A percentile compares a stretch with the other conserved stretches of the same genome.
Conservation (phyloP, 2,888 invertebrate species). For the Neuroscelio doddi region DNA sequence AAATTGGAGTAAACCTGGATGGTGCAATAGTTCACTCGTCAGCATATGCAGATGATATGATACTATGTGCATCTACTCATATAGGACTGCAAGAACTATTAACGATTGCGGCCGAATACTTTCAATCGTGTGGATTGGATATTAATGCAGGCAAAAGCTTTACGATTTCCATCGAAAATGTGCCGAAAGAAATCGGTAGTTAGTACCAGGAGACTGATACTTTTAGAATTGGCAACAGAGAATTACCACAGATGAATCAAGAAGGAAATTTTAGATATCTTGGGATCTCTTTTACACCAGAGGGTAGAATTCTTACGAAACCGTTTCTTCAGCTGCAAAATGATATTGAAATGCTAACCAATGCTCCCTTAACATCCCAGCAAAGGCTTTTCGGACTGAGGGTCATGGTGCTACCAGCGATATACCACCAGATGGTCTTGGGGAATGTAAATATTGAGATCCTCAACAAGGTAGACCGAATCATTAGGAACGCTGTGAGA, state of each 20-base stretch:
- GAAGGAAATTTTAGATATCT: conserved; percentile 24
- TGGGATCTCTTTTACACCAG: conserved; percentile 17
- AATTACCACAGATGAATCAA: conserved; percentile 12
- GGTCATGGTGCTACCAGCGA: conserved; percentile 18
- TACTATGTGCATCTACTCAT: conserved; percentile 1
- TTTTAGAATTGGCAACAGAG: no score
- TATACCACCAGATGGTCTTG: conserved; percentile 61
- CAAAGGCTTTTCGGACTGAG: conserved; percentile 39
- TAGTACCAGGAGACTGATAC: no score
- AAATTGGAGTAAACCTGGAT: not conserved
- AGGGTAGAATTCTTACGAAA: not conserved
- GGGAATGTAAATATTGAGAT: conserved; percentile 49
- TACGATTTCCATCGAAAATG: conserved; percentile 10
- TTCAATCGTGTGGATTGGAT: conserved; percentile 51
- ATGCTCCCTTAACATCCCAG: conserved; percentile 42
- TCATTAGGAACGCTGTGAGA: conserved; percentile 55
- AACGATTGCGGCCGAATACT: conserved; percentile 4
- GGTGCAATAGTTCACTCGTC: conserved; percentile 7
- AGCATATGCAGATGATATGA: conserved; percentile 49
- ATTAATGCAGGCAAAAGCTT: conserved; percentile 50
- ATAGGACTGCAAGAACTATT: conserved; percentile 52
- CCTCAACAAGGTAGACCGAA: conserved; percentile 58
- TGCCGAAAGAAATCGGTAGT: no score
- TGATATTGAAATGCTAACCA: conserved; percentile 11
- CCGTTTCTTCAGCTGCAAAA: not conserved